Conservation (phyloP, 2,888 invertebrate species). For the Lithophane ornitopus region DNA sequence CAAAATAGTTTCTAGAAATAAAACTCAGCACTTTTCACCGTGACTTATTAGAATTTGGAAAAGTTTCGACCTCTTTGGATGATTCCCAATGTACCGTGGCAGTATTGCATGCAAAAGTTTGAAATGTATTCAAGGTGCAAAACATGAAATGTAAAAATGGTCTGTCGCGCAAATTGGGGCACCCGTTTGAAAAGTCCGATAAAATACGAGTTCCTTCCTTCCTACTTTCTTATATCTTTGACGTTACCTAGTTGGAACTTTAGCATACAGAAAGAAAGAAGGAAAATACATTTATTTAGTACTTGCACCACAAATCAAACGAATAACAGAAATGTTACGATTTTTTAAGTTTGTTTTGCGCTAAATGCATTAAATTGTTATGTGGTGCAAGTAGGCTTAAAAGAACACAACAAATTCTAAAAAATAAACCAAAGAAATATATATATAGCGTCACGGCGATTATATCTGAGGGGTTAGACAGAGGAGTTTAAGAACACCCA, state of each 20-base stretch:
- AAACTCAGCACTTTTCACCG: slow-evolving; percentile 30
- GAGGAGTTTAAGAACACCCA: too few relatives aligned
- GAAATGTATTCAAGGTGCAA: slow-evolving; percentile 46
- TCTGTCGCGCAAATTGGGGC: slow-evolving; percentile 27
- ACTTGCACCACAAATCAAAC: background rate
- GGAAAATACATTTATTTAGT: background rate
- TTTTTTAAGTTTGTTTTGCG: background rate
- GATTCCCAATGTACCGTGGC: slow-evolving; percentile 42
- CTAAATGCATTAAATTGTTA: too few relatives aligned
- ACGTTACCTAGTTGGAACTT: background rate
- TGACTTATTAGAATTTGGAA: slow-evolving; percentile 44
- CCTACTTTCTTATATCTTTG: background rate
- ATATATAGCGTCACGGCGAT: too few relatives aligned
- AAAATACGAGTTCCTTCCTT: slow-evolving; percentile 29
- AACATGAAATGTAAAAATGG: slow-evolving; percentile 36
- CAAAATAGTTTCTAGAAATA: slow-evolving; percentile 33
- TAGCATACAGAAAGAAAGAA: background rate
- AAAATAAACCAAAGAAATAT: too few relatives aligned
- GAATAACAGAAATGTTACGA: background rate
- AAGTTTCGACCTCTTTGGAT: slow-evolving; percentile 48
- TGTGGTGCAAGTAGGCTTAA: background rate
- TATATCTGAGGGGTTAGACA: too few relatives aligned
- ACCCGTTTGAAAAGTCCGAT: slow-evolving; percentile 33
- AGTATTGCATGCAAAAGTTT: slow-evolving; percentile 41
- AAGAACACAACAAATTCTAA: background rate